Conservation (phyloP, 2,888 invertebrate species). For the Agrotis clavis region DNA sequence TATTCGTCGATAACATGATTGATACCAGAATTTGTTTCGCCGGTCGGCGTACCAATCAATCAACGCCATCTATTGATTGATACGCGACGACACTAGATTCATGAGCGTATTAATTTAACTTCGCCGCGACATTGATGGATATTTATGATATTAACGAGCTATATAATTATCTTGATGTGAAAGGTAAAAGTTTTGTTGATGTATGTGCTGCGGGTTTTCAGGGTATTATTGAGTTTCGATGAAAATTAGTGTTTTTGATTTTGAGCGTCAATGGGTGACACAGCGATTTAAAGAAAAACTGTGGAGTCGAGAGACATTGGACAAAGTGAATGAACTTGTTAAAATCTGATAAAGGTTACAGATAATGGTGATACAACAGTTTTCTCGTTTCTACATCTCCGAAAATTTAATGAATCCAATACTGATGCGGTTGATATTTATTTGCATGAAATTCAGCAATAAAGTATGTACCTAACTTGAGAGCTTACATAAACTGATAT, state of each 20-base stretch:
- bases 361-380: neutral
- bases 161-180: slow-evolving; percentile 72
- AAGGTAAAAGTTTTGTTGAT: slow-evolving; percentile 60
- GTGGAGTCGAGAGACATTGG: too few relatives aligned
- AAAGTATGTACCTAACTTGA: neutral
- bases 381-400: too few relatives aligned
- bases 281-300: neutral
- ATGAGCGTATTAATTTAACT: slow-evolving; percentile 85
- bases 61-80: slow-evolving; percentile 83
- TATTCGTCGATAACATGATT: slow-evolving; percentile 73
- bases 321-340: neutral
- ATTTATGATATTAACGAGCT: slow-evolving; percentile 83
- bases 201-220: slow-evolving; percentile 29
- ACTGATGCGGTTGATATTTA: too few relatives aligned
- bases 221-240: slow-evolving; percentile 1
- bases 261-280: neutral
- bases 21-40: slow-evolving; percentile 79
- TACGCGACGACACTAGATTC: slow-evolving; percentile 85
- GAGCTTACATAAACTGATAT: neutral
- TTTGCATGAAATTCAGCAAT: neutral
- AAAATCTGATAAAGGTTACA: neutral
- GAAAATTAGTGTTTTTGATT: neutral
- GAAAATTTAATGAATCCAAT: too few relatives aligned
- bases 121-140: slow-evolving; percentile 82
- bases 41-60: slow-evolving; percentile 83